phyloP scores from a whole-genome alignment of 2,113 vertebrate species.

The Elgaria multicarinata region DNA sequence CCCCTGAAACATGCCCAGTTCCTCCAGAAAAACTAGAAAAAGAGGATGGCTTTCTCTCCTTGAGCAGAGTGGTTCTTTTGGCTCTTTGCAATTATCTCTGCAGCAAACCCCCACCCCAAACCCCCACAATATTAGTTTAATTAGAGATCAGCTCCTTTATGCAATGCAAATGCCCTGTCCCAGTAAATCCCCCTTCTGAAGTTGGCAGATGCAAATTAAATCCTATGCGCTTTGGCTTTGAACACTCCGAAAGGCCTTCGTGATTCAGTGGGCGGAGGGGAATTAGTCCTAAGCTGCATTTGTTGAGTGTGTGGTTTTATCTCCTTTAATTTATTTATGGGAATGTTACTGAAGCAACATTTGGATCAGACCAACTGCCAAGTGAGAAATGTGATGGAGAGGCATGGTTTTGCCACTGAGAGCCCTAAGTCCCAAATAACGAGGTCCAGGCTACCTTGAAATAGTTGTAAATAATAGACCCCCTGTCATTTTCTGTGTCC shows the following conservation, averaged over 20 bases:
- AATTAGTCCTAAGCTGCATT: slow-evolving; percentile 72
- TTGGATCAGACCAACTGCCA: slow-evolving; percentile 58
- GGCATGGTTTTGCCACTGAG: slow-evolving; percentile 36
- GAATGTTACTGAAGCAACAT: slow-evolving; percentile 52
- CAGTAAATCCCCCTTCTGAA: slow-evolving; percentile 70
- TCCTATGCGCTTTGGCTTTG: slow-evolving; percentile 67
- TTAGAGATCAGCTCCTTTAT: slow-evolving; percentile 65
- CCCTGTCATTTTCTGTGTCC: slow-evolving; percentile 11
- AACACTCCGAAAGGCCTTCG: slow-evolving; percentile 65
- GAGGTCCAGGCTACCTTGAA: slow-evolving; percentile 48
- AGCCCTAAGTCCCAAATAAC: slow-evolving; percentile 37
- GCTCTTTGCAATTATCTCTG: slow-evolving; percentile 45
- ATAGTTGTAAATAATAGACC: slow-evolving; percentile 21
- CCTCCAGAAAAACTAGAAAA: not conserved
- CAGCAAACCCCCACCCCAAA: slow-evolving; percentile 46
- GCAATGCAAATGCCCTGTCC: slow-evolving; percentile 67
- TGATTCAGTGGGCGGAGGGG: slow-evolving; percentile 66
- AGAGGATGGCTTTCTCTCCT: not conserved
- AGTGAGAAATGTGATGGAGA: slow-evolving; percentile 36
- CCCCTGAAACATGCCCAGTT: not conserved
- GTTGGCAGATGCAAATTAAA: slow-evolving; percentile 73
- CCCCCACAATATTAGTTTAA: slow-evolving; percentile 65
- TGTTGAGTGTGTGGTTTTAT: slow-evolving; percentile 63
- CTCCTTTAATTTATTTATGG: slow-evolving; percentile 70
- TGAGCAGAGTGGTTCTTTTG: not conserved